These are phyloP conservation scores for Halcyon senegalensis DNA, from an alignment of 2,113 vertebrate species.

Conservation along the genomic window DNA sequence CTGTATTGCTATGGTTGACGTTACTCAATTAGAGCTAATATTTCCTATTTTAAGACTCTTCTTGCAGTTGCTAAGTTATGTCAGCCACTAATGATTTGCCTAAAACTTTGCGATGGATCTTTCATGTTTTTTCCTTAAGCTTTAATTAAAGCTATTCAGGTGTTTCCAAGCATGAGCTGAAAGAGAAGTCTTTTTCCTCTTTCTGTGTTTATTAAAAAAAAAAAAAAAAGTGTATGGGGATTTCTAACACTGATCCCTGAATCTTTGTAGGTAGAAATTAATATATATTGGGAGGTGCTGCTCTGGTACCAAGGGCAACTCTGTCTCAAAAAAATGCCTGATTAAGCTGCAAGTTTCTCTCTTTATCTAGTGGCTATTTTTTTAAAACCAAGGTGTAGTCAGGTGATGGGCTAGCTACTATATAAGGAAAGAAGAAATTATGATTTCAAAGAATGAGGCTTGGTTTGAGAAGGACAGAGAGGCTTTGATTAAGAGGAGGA, in stretches of 20 bases:
- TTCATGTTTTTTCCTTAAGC: background rate
- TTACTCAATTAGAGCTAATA: background rate
- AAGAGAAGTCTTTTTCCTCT: background rate
- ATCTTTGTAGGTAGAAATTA: background rate
- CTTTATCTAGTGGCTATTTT: background rate
- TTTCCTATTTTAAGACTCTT: background rate
- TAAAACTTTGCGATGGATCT: constrained; percentile 28
- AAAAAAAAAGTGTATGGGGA: background rate
- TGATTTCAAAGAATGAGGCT: background rate
- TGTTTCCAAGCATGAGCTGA: constrained; percentile 20
- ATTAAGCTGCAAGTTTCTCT: background rate
- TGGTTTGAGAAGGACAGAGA: background rate
- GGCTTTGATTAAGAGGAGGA: background rate
- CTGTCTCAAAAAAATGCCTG: background rate
- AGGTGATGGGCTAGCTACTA: background rate
- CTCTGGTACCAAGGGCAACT: background rate
- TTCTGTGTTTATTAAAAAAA: background rate
- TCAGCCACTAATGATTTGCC: constrained; percentile 8
- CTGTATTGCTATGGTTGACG: background rate
- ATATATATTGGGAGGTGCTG: background rate
- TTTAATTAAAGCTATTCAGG: constrained; percentile 42
- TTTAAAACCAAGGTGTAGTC: background rate
- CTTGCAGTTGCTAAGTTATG: background rate
- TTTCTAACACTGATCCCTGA: background rate
- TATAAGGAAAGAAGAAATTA: background rate